phyloP scores from a whole-genome alignment of 2,797 vertebrate genomes.

The Anguilla megastoma region DNA sequence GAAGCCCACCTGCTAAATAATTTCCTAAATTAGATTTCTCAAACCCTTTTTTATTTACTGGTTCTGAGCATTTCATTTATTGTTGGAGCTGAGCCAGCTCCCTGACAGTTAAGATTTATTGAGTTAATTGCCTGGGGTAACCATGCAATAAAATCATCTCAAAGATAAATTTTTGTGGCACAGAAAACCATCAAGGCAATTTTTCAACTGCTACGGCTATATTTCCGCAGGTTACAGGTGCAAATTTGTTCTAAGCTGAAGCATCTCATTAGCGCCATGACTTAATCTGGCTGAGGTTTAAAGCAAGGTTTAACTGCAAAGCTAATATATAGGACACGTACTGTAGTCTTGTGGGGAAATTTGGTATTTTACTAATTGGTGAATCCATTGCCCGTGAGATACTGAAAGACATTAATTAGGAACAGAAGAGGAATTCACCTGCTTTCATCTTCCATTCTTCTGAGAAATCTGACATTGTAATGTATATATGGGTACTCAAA shows the following conservation, averaged over 20 bases:
- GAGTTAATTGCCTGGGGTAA: conserved; percentile 95
- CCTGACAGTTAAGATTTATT: conserved; percentile 93
- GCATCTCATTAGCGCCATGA: conserved; percentile 70
- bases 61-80: conserved; percentile 82
- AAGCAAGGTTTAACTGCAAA: conserved; percentile 14
- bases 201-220: conserved; percentile 83
- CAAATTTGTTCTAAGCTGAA: conserved; percentile 79
- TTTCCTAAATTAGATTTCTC: conserved; percentile 82
- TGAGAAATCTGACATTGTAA: neutral
- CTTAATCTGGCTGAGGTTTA: conserved; percentile 29
- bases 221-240: conserved; percentile 86
- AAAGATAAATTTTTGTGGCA: conserved; percentile 87
- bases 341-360: neutral
- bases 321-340: neutral
- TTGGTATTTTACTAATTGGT: conserved; percentile 22
- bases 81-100: conserved; percentile 75
- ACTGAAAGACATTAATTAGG: conserved; percentile 15
- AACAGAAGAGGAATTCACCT: conserved; percentile 9
- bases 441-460: neutral
- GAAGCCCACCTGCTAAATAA: conserved; percentile 79
- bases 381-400: conserved; percentile 1
- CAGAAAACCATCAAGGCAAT: conserved; percentile 77
- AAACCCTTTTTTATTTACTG: conserved; percentile 83
- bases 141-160: conserved; percentile 95
- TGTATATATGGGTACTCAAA: neutral